These are phyloP conservation scores for Spilosoma lubricipeda DNA, from an alignment of 2,888 invertebrate species.

Conservation along the genomic window DNA sequence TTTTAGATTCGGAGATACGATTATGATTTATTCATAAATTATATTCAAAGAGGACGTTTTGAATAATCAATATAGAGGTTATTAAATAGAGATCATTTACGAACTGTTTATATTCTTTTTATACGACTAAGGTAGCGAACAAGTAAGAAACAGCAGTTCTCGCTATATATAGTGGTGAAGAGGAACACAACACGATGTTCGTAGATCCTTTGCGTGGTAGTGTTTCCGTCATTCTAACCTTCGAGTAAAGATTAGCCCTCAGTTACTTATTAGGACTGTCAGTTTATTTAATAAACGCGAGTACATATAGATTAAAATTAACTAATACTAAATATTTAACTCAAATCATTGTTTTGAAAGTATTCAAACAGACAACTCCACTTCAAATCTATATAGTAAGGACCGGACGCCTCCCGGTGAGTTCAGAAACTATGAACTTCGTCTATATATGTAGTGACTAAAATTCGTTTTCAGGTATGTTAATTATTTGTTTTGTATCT, in stretches of 20 bases:
- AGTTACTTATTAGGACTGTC: background rate
- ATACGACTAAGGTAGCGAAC: background rate
- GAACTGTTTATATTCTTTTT: background rate
- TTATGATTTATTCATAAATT: background rate
- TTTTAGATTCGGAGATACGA: constrained; percentile 32
- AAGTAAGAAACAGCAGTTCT: background rate
- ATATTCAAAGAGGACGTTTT: background rate
- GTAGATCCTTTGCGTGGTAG: background rate
- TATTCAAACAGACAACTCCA: constrained; percentile 19
- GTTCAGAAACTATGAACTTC: constrained; percentile 42
- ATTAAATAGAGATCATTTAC: background rate
- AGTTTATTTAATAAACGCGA: background rate
- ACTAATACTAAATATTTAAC: background rate
- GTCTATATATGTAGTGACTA: background rate
- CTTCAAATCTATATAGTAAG: constrained; percentile 32
- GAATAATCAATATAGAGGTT: background rate
- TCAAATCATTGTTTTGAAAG: constrained; percentile 6
- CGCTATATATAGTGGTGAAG: background rate
- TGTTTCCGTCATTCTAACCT: background rate
- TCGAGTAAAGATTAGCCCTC: background rate
- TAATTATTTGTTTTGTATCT: too few species aligned
- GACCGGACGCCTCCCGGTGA: constrained; percentile 49
- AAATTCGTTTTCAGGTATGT: constrained; percentile 8
- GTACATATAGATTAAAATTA: background rate
- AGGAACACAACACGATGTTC: background rate